A percentile compares a stretch with the other conserved stretches of the same genome.
Conservation (phyloP, 2,888 invertebrate genomes). For the Nemoura dubitans region DNA sequence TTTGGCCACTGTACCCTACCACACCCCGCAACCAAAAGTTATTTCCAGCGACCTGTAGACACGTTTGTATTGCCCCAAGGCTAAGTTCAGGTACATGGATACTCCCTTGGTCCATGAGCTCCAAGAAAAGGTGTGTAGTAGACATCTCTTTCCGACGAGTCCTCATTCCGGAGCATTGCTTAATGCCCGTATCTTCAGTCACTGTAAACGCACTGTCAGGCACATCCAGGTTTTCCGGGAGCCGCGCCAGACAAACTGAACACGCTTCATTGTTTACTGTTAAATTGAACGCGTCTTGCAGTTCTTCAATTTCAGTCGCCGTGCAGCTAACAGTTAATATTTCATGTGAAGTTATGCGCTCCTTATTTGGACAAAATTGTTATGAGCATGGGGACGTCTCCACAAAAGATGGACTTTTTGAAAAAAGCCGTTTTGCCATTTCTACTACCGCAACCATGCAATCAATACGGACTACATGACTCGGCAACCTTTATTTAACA, state of each 20-base stretch:
- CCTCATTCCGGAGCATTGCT: background rate
- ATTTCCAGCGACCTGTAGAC: background rate
- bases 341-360: too few relatives aligned
- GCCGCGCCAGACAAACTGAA: too few relatives aligned
- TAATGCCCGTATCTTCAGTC: background rate
- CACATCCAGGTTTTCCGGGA: too few relatives aligned
- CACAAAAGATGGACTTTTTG: background rate
- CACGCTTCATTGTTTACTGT: too few relatives aligned
- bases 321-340: too few relatives aligned
- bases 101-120: background rate
- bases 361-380: too few relatives aligned
- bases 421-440: background rate
- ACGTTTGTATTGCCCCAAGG: background rate
- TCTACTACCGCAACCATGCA: background rate
- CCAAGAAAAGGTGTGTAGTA: background rate
- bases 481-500: background rate
- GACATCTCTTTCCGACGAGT: background rate
- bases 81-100: background rate
- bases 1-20: background rate
- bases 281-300: too few relatives aligned
- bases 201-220: background rate
- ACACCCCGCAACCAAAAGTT: constrained; percentile 5
- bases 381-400: background rate
- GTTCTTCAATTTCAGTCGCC: too few relatives aligned
- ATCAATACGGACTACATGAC: background rate